Percentiles rank a stretch among this genome's conserved stretches.
Conservation (phyloP, 2,888 invertebrate species). For the Nomada fucata region DNA sequence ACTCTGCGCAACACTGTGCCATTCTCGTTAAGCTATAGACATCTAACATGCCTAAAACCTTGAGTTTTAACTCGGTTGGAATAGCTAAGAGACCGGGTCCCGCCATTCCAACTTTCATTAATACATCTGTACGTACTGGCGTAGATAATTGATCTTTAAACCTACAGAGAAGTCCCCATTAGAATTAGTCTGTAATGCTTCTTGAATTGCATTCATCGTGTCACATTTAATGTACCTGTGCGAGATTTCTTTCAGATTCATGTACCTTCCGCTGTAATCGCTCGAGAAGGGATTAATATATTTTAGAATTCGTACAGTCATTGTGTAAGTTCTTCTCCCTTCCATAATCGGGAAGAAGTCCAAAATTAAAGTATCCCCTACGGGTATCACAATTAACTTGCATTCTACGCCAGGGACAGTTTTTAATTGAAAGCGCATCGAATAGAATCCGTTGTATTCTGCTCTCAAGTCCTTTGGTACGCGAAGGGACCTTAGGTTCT, state of each 20-base stretch:
- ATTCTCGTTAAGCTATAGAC: constrained; percentile 66
- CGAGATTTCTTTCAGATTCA: constrained; percentile 77
- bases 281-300: constrained; percentile 77
- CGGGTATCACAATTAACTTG: constrained; percentile 77
- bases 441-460: constrained; percentile 65
- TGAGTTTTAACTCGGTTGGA: constrained; percentile 82
- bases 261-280: constrained; percentile 70
- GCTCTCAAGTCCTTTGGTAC: constrained; percentile 71
- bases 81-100: constrained; percentile 81
- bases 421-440: constrained; percentile 65
- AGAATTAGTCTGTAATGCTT: constrained; percentile 10
- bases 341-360: constrained; percentile 71
- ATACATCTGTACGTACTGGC: constrained; percentile 86
- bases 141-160: constrained; percentile 86
- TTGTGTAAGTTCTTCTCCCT: constrained; percentile 54
- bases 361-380: constrained; percentile 77
- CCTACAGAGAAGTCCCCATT: constrained; percentile 83
- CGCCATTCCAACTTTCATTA: constrained; percentile 83
- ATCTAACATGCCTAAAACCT: constrained; percentile 76
- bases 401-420: constrained; percentile 62
- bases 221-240: constrained; percentile 69
- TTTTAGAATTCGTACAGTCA: constrained; percentile 72
- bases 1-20: constrained; percentile 72
- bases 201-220: neutral
- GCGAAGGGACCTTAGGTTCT: constrained; percentile 47